phyloP scores from a whole-genome alignment of 92 coral and sea anemone species.

The Epizoanthus rinbou region DNA sequence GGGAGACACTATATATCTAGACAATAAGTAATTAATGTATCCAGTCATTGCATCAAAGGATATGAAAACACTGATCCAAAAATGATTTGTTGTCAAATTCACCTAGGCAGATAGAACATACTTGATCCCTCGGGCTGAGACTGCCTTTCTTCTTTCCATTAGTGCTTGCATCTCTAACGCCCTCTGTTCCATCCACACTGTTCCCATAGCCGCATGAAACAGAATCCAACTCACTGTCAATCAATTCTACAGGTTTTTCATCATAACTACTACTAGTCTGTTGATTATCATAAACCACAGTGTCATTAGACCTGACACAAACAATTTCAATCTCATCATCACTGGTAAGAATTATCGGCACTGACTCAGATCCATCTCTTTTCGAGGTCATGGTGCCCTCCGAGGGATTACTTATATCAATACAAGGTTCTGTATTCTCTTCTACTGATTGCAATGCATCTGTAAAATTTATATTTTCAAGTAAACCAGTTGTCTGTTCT shows the following conservation, averaged over 20 bases:
- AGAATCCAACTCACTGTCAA: conserved; percentile 1
- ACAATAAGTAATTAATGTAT: neutral
- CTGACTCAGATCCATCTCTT: neutral
- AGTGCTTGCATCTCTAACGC: neutral
- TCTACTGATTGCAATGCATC: neutral
- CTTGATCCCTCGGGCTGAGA: conserved; percentile 67
- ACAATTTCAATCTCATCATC: conserved; percentile 66
- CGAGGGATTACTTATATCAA: neutral
- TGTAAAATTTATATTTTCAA: conserved; percentile 13
- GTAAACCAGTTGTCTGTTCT: conserved; percentile 23
- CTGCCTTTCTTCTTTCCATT: conserved; percentile 21
- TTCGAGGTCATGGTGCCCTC: neutral
- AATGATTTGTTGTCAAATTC: conserved; percentile 92
- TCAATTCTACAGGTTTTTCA: neutral
- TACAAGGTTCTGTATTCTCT: neutral
- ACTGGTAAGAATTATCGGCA: conserved; percentile 40
- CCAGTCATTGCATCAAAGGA: conserved; percentile 64
- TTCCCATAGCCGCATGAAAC: neutral
- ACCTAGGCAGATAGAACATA: conserved; percentile 92
- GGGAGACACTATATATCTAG: too few relatives aligned
- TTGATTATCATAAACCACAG: neutral
- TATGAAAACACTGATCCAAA: conserved; percentile 97
- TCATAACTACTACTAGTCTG: conserved; percentile 13
- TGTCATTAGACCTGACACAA: neutral
- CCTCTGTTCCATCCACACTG: neutral